Base-by-base conservation (phyloP, 1,140 invertebrate species). In the Leguminivora glycinivorella region DNA sequence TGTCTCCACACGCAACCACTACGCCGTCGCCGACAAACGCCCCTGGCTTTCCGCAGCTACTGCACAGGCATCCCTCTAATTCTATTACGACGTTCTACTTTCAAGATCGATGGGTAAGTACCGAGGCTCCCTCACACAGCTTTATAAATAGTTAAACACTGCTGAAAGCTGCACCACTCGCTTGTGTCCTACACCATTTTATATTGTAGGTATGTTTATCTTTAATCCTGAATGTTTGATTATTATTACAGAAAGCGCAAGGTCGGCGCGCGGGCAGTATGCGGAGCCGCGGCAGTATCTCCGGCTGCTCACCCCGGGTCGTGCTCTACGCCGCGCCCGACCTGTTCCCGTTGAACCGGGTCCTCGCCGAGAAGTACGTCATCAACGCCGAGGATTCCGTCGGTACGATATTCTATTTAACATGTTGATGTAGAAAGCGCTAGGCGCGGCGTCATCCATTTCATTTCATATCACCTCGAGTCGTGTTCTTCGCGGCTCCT, bases 351-450 rank as follows among this genome's bases (percentile, higher is more conserved):
- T 92, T 98, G 0, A 96, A 94, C 81, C 94, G 94, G 72, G 94
- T 95, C 68, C 92, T 98, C 58, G 98, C 96, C 1, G 94, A 96
- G 84, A 95, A 96, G 83, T 98, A 98, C 85, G 93, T 95, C 91
- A 95, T 94, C 85, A 95, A 95, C 74, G 89, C 93, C 70, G 85
- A 83, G 12, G 89, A 94, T 83, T 91, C 94, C 19, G 38, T 52
- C 22, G 17, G 22, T 69, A 52, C 12, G 4, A 56, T 69, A 7
- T 76, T 43, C 22, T 70, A n/a, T n/a, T n/a, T n/a, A n/a, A n/a
- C n/a, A n/a, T n/a, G n/a, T n/a, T n/a, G n/a, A n/a, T n/a, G n/a
- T n/a, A n/a, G n/a, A n/a, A n/a, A n/a, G n/a, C n/a, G n/a, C n/a
- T n/a, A n/a, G n/a, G n/a, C n/a, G n/a, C n/a, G n/a, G n/a, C n/a